phyloP scores from a whole-genome alignment of 2,113 vertebrate genomes.

The Aphelocoma coerulescens region DNA sequence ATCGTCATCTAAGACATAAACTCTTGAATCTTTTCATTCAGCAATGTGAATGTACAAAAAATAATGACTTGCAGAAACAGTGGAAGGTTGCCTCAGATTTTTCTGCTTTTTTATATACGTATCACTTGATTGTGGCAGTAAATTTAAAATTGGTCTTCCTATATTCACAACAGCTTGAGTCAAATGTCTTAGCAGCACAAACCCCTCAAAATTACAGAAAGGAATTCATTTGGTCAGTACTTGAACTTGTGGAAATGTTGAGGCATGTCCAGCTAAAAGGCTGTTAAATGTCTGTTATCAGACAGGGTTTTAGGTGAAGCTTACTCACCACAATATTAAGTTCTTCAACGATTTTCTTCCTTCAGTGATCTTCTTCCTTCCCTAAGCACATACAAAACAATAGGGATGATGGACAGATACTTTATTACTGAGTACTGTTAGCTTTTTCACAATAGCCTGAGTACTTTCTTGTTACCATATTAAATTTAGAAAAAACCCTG shows the following conservation, averaged over 20 bases:
- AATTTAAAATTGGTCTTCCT: not conserved
- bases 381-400: not conserved
- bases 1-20: not conserved
- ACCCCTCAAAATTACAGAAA: not conserved
- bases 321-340: not conserved
- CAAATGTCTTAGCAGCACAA: not conserved
- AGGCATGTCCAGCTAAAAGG: not conserved
- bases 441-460: not conserved
- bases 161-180: not conserved
- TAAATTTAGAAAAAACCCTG: not conserved
- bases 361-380: not conserved
- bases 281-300: not conserved
- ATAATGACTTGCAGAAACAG: not conserved
- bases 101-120: not conserved
- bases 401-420: not conserved
- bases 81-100: not conserved
- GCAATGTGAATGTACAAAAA: not conserved
- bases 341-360: not conserved
- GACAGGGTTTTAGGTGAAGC: not conserved
- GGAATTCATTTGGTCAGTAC: not conserved
- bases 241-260: not conserved
- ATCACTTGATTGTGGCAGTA: not conserved
- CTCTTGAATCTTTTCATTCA: not conserved
- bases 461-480: not conserved
- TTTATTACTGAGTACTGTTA: not conserved